Conservation (phyloP, 1,140 invertebrate genomes). For the Leptopilina boulardi region DNA sequence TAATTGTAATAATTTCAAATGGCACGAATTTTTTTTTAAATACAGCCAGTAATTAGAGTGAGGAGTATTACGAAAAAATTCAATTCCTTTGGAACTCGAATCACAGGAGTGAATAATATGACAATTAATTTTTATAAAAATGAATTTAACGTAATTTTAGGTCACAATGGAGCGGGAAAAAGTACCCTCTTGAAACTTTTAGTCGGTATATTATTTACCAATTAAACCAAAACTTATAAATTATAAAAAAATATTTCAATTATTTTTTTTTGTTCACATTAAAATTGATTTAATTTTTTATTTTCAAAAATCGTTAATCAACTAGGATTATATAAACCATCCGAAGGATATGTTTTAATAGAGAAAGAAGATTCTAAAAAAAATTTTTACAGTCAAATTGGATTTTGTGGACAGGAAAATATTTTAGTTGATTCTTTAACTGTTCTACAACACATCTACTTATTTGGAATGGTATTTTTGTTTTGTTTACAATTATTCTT, state of each 20-base stretch:
- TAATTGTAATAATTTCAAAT: constrained; percentile 3
- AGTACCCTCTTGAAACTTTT: constrained; percentile 79
- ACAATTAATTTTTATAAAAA: constrained; percentile 83
- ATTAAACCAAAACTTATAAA: too few species aligned
- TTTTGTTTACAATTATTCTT: constrained; percentile 29
- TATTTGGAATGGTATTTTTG: constrained; percentile 57
- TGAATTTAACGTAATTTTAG: constrained; percentile 85
- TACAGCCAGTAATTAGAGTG: constrained; percentile 49
- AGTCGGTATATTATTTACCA: constrained; percentile 70
- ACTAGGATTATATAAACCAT: constrained; percentile 79
- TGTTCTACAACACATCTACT: constrained; percentile 49
- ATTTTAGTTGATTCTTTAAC: constrained; percentile 54
- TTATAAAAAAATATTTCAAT: too few species aligned
- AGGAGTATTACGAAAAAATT: constrained; percentile 51
- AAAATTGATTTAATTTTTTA: not conserved
- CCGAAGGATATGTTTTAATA: constrained; percentile 78
- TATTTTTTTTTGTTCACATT: constrained; percentile 16
- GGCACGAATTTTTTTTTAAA: not conserved
- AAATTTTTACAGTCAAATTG: constrained; percentile 53
- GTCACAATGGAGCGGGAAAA: constrained; percentile 79
- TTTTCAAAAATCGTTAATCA: not conserved
- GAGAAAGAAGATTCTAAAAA: constrained; percentile 78
- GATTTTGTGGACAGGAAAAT: constrained; percentile 68
- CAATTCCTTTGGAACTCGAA: constrained; percentile 30
- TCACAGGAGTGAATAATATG: constrained; percentile 82